Percentiles rank a stretch among this genome's conserved stretches.
Evolutionary conservation across 2,113 vertebrate species (phyloP).

Genomic region (Ammodramus savannarum): DNA sequence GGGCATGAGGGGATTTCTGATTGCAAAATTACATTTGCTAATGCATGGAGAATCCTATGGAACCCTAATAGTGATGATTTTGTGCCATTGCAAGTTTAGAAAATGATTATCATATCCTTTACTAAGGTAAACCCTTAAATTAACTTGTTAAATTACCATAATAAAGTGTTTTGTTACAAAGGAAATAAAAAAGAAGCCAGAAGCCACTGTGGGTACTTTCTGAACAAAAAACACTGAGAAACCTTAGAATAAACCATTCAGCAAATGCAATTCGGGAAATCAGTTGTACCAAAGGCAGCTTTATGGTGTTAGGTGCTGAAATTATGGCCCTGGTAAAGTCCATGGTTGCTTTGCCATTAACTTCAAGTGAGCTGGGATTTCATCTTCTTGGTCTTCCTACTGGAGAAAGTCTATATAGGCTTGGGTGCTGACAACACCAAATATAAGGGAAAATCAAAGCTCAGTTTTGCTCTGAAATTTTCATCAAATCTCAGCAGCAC

Average conservation of each 20-base stretch:
- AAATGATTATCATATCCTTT: background rate
- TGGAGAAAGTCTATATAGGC: background rate
- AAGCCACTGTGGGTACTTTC: background rate
- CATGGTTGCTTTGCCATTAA: background rate
- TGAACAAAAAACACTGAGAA: background rate
- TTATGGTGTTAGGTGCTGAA: background rate
- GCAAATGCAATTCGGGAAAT: background rate
- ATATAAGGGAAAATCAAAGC: background rate
- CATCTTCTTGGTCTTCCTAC: background rate
- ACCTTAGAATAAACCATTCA: background rate
- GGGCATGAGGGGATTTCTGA: background rate
- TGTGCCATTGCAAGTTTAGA: background rate
- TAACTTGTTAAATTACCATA: background rate
- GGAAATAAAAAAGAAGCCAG: background rate
- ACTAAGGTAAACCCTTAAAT: background rate
- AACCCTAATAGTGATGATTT: background rate
- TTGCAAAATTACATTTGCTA: background rate
- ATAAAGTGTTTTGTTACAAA: background rate
- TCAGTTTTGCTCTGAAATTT: background rate
- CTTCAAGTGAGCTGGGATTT: background rate
- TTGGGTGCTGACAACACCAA: background rate
- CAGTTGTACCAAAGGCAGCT: background rate
- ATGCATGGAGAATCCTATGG: background rate
- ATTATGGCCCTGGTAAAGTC: background rate
- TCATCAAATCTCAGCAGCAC: background rate